Evolutionary conservation across 2,888 invertebrate species (phyloP).

Genomic region (Pristionchus entomophagus): DNA sequence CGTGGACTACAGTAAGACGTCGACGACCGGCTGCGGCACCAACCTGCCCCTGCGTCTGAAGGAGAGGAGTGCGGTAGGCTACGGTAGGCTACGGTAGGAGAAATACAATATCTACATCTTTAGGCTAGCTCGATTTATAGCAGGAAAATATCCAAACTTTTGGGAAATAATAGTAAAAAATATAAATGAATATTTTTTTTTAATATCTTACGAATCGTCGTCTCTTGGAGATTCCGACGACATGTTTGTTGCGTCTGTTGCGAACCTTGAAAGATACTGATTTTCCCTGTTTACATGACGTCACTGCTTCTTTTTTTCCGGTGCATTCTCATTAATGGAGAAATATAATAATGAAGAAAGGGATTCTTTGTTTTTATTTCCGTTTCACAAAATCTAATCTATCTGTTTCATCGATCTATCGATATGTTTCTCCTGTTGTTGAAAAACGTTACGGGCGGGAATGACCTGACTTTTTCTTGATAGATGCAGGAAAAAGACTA

Average conservation of each 20-base stretch:
- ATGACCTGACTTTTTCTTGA: no score
- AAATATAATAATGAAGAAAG: not conserved
- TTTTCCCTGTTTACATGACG: not conserved
- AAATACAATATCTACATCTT: not conserved
- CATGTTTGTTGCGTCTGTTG: not conserved
- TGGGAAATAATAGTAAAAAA: no score
- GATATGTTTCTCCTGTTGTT: no score
- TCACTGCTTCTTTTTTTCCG: no score
- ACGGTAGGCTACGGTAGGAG: not conserved
- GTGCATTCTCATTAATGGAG: no score
- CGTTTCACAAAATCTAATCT: no score
- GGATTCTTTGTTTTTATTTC: no score
- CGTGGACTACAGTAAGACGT: not conserved
- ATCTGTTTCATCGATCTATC: not conserved
- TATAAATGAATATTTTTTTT: no score
- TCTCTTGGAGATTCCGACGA: constrained; percentile 16
- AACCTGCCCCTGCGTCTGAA: not conserved
- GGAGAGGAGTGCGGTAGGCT: not conserved
- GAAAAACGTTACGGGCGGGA: no score
- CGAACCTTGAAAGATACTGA: not conserved
- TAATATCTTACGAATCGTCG: constrained; percentile 21
- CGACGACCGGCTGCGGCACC: not conserved
- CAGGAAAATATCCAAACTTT: no score
- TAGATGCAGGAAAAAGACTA: no score
- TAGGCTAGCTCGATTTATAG: no score